Conservation (phyloP, 53 echinoderm and acorn worm species). For the Arbacia lixula region DNA sequence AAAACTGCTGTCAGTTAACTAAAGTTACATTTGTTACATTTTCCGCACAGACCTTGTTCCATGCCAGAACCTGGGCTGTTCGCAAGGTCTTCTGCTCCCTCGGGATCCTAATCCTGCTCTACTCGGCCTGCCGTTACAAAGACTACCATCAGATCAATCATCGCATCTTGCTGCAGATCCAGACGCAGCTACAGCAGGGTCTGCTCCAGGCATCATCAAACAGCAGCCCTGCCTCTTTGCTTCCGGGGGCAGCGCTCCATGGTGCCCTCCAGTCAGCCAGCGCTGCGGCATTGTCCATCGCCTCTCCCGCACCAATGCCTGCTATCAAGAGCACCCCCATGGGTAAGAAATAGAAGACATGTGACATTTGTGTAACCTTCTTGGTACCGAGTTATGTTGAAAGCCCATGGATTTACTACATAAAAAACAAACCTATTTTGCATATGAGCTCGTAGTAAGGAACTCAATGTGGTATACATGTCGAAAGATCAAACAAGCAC, state of each 20-base stretch:
- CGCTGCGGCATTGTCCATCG: conserved; percentile 35
- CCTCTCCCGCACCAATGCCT: conserved; percentile 37
- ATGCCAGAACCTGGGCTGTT: conserved; percentile 76
- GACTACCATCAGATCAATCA: conserved; percentile 80
- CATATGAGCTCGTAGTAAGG: no score
- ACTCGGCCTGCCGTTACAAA: conserved; percentile 68
- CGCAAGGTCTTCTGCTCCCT: conserved; percentile 69
- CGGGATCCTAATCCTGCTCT: conserved; percentile 57
- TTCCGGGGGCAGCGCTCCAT: neutral
- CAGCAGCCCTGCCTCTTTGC: neutral
- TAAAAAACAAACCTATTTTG: no score
- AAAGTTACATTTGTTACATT: no score
- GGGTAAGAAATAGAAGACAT: no score
- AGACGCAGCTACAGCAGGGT: conserved; percentile 44
- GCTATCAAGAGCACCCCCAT: no score
- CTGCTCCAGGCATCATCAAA: neutral
- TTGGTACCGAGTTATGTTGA: no score
- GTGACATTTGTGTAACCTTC: no score
- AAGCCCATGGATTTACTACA: no score
- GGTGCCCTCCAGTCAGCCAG: conserved; percentile 27
- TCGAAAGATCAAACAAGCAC: no score
- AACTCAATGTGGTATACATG: no score
- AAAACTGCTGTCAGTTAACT: no score
- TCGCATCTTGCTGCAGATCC: conserved; percentile 75
- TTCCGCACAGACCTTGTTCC: conserved; percentile 60